These are phyloP conservation scores for Cremastinae sp. DNA, from an alignment of 2,888 invertebrate species.

Conservation along the genomic window DNA sequence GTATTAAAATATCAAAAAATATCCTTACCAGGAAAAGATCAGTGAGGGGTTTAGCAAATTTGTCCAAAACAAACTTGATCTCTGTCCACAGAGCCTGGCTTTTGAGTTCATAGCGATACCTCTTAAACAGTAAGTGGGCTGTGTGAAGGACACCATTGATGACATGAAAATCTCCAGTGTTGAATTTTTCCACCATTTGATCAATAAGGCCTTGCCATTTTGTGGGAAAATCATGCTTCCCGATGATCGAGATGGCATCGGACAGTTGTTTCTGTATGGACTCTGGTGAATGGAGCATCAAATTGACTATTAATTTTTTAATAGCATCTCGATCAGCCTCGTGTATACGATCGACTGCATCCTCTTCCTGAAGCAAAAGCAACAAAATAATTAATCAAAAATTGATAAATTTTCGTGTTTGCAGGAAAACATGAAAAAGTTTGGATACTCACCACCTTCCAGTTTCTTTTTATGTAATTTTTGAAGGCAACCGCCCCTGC, in stretches of 20 bases:
- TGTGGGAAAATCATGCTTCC: constrained; percentile 97
- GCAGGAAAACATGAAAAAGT: background rate
- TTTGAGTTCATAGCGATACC: constrained; percentile 97
- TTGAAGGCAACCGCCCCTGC: constrained; percentile 97
- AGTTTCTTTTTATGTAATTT: constrained; percentile 97
- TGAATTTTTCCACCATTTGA: constrained; percentile 96
- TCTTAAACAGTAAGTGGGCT: constrained; percentile 97
- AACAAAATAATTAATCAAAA: background rate
- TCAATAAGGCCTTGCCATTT: constrained; percentile 97
- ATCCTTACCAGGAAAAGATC: constrained; percentile 90
- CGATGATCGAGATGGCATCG: constrained; percentile 97
- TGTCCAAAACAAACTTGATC: constrained; percentile 97
- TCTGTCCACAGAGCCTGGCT: constrained; percentile 97
- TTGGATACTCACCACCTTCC: constrained; percentile 88
- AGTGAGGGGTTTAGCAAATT: constrained; percentile 96
- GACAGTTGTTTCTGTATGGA: constrained; percentile 96
- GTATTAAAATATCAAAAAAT: background rate
- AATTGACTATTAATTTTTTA: constrained; percentile 91
- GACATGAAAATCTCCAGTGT: constrained; percentile 93
- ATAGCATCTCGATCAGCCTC: constrained; percentile 89
- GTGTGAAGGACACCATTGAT: constrained; percentile 97
- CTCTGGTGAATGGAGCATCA: constrained; percentile 96
- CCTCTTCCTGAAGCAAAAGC: constrained; percentile 84
- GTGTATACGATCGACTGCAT: constrained; percentile 90
- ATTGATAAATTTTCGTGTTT: background rate